phyloP scores from a whole-genome alignment of 2,888 invertebrate species.

The Protophormia terraenovae region DNA sequence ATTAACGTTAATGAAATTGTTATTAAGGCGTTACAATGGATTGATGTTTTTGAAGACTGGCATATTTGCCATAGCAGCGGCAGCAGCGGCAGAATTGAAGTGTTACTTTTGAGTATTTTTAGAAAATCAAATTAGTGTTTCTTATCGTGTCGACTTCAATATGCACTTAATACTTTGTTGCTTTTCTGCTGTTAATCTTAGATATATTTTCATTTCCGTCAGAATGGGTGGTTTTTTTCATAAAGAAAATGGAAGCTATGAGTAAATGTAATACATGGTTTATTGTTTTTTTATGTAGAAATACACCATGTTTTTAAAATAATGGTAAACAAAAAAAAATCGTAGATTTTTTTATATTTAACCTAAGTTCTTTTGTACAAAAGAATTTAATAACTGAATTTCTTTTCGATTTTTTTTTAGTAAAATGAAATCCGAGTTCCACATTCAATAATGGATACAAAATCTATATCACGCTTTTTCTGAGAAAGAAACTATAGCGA shows the following conservation, averaged over 20 bases:
- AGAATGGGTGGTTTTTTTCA: not conserved
- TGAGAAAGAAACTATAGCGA: too few species aligned
- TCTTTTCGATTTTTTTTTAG: too few species aligned
- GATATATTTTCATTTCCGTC: not conserved
- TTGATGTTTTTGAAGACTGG: slow-evolving; percentile 63
- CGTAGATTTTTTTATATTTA: too few species aligned
- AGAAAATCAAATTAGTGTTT: slow-evolving; percentile 37
- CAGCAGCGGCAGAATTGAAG: not conserved
- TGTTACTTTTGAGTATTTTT: slow-evolving; percentile 31
- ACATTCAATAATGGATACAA: too few species aligned
- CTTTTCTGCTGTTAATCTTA: not conserved
- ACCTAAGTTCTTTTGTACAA: too few species aligned
- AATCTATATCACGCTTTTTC: too few species aligned
- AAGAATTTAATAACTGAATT: too few species aligned
- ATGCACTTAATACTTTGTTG: not conserved
- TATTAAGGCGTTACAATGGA: slow-evolving; percentile 78
- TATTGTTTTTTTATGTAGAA: too few species aligned
- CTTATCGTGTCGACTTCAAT: not conserved
- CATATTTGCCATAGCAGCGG: too few species aligned
- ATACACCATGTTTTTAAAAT: too few species aligned
- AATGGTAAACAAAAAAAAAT: too few species aligned
- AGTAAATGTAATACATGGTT: not conserved
- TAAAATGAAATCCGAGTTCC: too few species aligned
- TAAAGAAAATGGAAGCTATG: not conserved
- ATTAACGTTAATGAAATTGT: slow-evolving; percentile 82